Conservation (phyloP, 2,797 vertebrate genomes). For the Hydrocynus forskahlii region DNA sequence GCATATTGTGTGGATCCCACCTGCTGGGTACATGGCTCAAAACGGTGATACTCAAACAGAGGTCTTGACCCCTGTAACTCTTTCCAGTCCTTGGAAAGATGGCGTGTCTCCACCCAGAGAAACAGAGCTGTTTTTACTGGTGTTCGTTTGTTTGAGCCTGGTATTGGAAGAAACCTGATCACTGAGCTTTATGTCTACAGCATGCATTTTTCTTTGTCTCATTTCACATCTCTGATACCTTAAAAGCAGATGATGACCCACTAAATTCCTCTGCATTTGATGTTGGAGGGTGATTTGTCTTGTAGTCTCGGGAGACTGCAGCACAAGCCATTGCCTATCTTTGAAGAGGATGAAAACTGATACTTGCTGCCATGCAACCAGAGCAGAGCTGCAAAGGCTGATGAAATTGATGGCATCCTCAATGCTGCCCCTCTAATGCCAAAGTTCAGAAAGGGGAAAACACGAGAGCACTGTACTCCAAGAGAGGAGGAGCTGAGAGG, state of each 20-base stretch:
- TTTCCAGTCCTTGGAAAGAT: constrained; percentile 37
- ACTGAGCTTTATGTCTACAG: constrained; percentile 8
- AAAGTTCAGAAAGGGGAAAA: constrained; percentile 24
- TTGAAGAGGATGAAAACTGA: constrained; percentile 27
- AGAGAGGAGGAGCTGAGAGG: not conserved
- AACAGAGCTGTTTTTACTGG: constrained; percentile 31
- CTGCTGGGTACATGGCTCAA: constrained; percentile 30
- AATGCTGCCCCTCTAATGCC: not conserved
- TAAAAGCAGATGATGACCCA: constrained; percentile 26
- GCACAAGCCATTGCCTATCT: constrained; percentile 8
- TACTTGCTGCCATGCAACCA: constrained; percentile 39
- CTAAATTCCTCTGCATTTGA: constrained; percentile 28
- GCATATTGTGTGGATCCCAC: constrained; percentile 41
- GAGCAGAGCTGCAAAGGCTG: constrained; percentile 12
- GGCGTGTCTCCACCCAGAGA: constrained; percentile 12
- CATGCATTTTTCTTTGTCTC: constrained; percentile 41
- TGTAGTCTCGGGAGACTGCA: not conserved
- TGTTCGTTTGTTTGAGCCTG: constrained; percentile 15
- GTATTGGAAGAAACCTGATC: constrained; percentile 22
- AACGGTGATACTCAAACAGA: constrained; percentile 14
- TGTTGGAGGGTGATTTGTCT: constrained; percentile 41
- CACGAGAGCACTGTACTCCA: not conserved
- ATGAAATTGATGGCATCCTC: constrained; percentile 38
- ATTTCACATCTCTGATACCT: constrained; percentile 21
- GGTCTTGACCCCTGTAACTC: constrained; percentile 41